Conservation (phyloP, 30 jellyfish, hydroid and myxozoan genomes). For the Cassiopea andromeda region DNA sequence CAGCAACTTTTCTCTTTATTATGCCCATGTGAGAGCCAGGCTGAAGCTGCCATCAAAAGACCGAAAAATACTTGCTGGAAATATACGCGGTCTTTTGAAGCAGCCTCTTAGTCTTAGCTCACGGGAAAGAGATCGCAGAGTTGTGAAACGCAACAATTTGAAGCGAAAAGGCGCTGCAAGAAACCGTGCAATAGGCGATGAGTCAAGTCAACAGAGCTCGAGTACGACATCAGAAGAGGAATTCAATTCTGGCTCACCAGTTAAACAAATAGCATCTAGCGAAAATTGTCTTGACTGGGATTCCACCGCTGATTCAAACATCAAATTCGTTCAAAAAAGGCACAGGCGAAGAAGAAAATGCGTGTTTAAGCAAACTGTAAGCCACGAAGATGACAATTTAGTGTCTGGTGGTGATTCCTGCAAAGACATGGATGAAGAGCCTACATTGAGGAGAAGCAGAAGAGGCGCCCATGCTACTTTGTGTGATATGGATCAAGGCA, state of each 20-base stretch:
- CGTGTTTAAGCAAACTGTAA: background rate
- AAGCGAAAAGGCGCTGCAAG: slow-evolving; percentile 62
- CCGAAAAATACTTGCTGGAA: slow-evolving; percentile 84
- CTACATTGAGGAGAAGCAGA: background rate
- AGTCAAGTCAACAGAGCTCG: background rate
- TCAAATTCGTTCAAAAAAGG: background rate
- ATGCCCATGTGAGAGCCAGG: slow-evolving; percentile 97
- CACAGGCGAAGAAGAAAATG: background rate
- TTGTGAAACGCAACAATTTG: slow-evolving; percentile 46
- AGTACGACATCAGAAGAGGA: slow-evolving; percentile 25
- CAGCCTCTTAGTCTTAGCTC: slow-evolving; percentile 94
- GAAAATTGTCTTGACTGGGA: slow-evolving; percentile 67
- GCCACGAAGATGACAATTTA: background rate
- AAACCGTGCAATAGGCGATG: slow-evolving; percentile 2
- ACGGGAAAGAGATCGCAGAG: slow-evolving; percentile 89
- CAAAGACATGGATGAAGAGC: background rate
- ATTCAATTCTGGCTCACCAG: background rate
- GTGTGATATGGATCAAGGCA: background rate
- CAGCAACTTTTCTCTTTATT: slow-evolving; percentile 87
- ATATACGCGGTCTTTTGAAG: slow-evolving; percentile 89
- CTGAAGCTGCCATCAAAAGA: slow-evolving; percentile 87
- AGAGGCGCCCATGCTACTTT: slow-evolving; percentile 4
- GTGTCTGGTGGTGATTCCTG: background rate
- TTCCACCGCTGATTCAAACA: slow-evolving; percentile 47
- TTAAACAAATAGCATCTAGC: slow-evolving; percentile 12